phyloP scores from a whole-genome alignment of 2,797 vertebrate species.

The Sebastes hubbsi region DNA sequence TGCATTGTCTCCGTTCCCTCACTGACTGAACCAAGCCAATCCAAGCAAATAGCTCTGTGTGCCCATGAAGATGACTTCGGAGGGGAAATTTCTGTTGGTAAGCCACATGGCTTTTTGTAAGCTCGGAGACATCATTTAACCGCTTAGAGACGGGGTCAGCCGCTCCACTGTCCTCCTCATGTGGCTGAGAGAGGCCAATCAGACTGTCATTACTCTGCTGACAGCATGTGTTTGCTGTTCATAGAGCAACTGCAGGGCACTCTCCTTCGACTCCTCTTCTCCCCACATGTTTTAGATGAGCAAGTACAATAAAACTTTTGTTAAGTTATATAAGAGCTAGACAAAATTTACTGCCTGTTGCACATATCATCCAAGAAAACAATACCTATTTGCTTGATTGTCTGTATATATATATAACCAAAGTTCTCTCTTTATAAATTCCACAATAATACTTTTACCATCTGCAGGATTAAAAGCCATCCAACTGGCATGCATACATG shows the following conservation, averaged over 20 bases:
- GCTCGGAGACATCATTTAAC: constrained; percentile 45
- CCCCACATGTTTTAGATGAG: constrained; percentile 51
- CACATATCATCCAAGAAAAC: background rate
- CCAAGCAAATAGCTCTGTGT: constrained; percentile 52
- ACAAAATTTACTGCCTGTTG: constrained; percentile 15
- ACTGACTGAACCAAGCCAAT: constrained; percentile 38
- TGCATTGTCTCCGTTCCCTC: constrained; percentile 33
- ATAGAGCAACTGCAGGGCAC: constrained; percentile 34
- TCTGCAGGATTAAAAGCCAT: constrained; percentile 9
- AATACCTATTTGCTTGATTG: background rate
- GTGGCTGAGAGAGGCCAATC: constrained; percentile 43
- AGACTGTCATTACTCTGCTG: constrained; percentile 53
- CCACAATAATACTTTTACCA: constrained; percentile 25
- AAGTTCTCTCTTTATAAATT: constrained; percentile 12
- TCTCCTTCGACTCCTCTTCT: constrained; percentile 18
- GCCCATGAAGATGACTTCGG: constrained; percentile 42
- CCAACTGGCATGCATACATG: constrained; percentile 22
- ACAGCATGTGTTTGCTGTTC: constrained; percentile 58
- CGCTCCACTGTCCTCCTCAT: constrained; percentile 36
- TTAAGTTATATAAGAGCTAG: background rate
- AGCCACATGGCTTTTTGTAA: constrained; percentile 40
- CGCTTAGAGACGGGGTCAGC: constrained; percentile 26
- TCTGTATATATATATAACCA: background rate
- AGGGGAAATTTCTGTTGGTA: constrained; percentile 41
- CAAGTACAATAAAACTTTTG: constrained; percentile 6